Base-by-base conservation (phyloP, 2,113 vertebrate genomes). In the Chinchilla lanigera region DNA sequence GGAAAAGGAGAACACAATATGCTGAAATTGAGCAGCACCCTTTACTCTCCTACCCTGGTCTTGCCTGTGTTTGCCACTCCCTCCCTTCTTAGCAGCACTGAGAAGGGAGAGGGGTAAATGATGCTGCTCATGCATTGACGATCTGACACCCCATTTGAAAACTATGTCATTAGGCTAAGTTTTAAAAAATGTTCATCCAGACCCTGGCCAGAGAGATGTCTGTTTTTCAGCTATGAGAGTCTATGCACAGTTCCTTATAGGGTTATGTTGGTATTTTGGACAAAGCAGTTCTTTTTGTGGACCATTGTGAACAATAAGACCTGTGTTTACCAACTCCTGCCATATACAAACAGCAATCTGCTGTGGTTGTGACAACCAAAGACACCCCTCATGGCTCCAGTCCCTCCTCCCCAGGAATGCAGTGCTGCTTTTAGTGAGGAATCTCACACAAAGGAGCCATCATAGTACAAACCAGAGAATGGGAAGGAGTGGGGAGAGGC, bases 241-340 rank as follows among this genome's bases (percentile, higher is more conserved):
- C 65, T 33, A 1, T 11, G 54, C 75, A 44, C 0, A 50, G 20
- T 6, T 24, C 38, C 30, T 87, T 35, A 30, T 0, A 10, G 5
- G 28, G 58, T 5, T 5, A 11, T 0, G 0, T 19, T 56, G 28
- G 77, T 38, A 2, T 67, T 69, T 58, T 56, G 30, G 28, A 35
- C 38, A 89, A 75, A 41, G 35, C 56, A 24, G 5, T 20, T 61
- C 24, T 69, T 47, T 52, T 3, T 61, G 44, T 82, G 71, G 38
- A 12, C 58, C 54, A 8, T 17, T 58, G 61, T 90, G 44, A 60
- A 30, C 65, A 26, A 0, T 47, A 14, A 47, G 78, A 47, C 33
- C 80, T 17, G 12, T 75, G 33, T 58, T 14, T 41, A 10, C 41
- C 12, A 28, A 19, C 41, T 35, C 7, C 13, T 12, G 20, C 65